Evolutionary conservation across 2,888 invertebrate species (phyloP), one percentile per base, ranked within the genome.

Genomic region (Clusia tigrina): DNA sequence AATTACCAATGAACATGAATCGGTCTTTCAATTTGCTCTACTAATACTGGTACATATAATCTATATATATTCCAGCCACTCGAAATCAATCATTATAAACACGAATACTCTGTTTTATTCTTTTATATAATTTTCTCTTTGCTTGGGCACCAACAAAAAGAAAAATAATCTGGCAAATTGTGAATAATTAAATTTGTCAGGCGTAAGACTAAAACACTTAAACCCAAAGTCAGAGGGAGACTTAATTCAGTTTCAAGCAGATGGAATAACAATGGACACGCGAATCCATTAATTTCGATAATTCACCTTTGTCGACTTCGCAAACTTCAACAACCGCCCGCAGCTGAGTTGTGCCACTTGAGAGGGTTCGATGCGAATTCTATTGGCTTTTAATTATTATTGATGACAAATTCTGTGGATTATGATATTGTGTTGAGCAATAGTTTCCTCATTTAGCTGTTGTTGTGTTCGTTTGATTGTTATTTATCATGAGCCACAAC

Each of bases 181-280:
- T 42, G 42, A 42, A 42, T 42, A 42, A 42, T 42, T 42, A n/a
- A 42, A 3, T 42, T 42, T 42, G 42, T 42, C 42, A 42, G 42
- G 12, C 9, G n/a, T n/a, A 6, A 42, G 42, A 32, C n/a, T 42
- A 10, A 42, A 32, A 32, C 32, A n/a, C n/a, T n/a, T n/a, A n/a
- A n/a, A n/a, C n/a, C n/a, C 32, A 32, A 32, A 32, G 6, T 9
- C 32, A 9, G 12, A 32, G 6, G 32, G 32, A 32, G 12, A 9
- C 32, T 32, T 6, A 6, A 9, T 6, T n/a, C n/a, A 3, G n/a
- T 6, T 42, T 42, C n/a, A 17, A n/a, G 3, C n/a, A 6, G 42
- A 42, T 9, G 32, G n/a, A 10, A 15, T 3, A 42, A 42, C 42
- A 42, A 42, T 42, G 42, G n/a, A 42, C 42, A 42, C 42, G 42